Evolutionary conservation across 2,797 vertebrate species (phyloP).

Genomic region (Nasua narica): DNA sequence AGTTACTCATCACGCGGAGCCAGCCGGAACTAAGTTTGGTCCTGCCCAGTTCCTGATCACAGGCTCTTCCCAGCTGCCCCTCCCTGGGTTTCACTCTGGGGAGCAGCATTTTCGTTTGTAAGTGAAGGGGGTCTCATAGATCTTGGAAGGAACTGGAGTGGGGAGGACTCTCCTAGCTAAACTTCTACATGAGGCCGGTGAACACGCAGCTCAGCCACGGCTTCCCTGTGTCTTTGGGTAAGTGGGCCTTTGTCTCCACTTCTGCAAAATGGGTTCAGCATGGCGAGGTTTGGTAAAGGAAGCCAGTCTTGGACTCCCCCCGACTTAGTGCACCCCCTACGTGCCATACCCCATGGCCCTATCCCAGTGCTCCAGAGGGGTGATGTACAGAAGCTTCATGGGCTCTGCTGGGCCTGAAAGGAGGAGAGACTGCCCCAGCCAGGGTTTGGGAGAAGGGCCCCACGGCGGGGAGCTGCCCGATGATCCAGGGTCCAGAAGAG

Average conservation of each 20-base stretch:
- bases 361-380: neutral
- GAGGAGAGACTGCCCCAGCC: neutral
- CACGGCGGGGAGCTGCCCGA: rapidly evolving
- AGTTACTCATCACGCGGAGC: neutral
- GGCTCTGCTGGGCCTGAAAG: neutral
- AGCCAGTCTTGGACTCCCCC: neutral
- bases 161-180: neutral
- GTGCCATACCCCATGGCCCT: rapidly evolving
- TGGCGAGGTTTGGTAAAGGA: neutral
- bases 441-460: neutral
- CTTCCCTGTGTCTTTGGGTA: neutral
- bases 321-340: too few species aligned
- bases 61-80: neutral
- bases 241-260: neutral
- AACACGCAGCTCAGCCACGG: rapidly evolving
- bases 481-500: neutral
- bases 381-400: rapidly evolving
- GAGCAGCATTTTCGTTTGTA: neutral
- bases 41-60: too few species aligned
- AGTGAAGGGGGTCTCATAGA: neutral
- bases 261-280: neutral
- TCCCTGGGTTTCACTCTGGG: neutral
- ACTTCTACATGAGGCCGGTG: neutral
- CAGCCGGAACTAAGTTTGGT: rapidly evolving
- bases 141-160: neutral